A percentile compares a stretch with the other conserved stretches of the same genome.
Evolutionary conservation across 2,888 invertebrate genomes (phyloP).

Genomic region (Gibbula magus): DNA sequence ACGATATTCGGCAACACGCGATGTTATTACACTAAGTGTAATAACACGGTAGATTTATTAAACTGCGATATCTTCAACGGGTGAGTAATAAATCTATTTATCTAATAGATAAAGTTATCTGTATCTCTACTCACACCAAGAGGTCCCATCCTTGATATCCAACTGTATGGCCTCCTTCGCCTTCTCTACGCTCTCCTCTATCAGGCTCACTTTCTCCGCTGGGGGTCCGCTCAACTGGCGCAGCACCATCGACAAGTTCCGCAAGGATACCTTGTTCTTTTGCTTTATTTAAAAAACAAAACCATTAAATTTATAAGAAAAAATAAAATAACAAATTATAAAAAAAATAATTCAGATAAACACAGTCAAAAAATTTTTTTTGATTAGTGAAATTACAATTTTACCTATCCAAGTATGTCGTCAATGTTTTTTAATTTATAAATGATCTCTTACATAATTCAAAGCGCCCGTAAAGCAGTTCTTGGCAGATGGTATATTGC

Average conservation of each 20-base stretch:
- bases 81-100: neutral
- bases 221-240: constrained; percentile 80
- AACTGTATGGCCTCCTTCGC: constrained; percentile 89
- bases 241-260: constrained; percentile 88
- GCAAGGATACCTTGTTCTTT: constrained; percentile 84
- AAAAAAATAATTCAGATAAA: too few relatives aligned
- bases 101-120: neutral
- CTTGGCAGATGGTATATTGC: constrained; percentile 86
- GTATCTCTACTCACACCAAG: constrained; percentile 80
- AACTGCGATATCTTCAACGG: too few relatives aligned
- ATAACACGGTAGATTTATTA: too few relatives aligned
- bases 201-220: constrained; percentile 78
- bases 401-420: too few relatives aligned
- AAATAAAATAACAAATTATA: too few relatives aligned
- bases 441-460: constrained; percentile 69
- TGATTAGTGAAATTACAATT: too few relatives aligned
- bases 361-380: too few relatives aligned
- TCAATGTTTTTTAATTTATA: too few relatives aligned
- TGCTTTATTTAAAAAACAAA: constrained; percentile 77
- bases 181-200: constrained; percentile 84
- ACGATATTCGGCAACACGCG: too few relatives aligned
- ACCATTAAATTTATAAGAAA: too few relatives aligned
- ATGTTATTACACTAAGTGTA: too few relatives aligned
- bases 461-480: constrained; percentile 86
- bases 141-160: constrained; percentile 86